phyloP scores from a whole-genome alignment of 2,888 invertebrate genomes.

The Koerneria pararmatus region DNA sequence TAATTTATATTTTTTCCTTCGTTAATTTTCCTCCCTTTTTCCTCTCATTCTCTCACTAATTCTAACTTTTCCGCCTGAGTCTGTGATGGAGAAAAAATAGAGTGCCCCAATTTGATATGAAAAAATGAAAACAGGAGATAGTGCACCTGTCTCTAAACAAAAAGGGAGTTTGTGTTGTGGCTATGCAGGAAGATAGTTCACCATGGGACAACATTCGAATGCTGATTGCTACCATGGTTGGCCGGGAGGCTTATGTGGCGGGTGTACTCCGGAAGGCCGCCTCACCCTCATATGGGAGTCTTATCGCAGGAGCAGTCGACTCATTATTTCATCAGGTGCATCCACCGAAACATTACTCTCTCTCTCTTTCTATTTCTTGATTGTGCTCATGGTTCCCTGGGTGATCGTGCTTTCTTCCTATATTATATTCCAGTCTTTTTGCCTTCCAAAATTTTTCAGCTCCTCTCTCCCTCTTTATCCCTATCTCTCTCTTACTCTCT shows the following conservation, averaged over 20 bases:
- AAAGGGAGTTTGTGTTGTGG: too few relatives aligned
- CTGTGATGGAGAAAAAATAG: too few relatives aligned
- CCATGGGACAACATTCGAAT: constrained; percentile 57
- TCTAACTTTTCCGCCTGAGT: constrained; percentile 17
- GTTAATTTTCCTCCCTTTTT: constrained; percentile 23
- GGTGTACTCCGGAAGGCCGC: constrained; percentile 52
- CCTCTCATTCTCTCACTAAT: constrained; percentile 21
- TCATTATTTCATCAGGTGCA: constrained; percentile 52
- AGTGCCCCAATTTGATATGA: too few relatives aligned
- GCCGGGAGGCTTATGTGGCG: constrained; percentile 45
- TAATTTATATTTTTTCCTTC: too few relatives aligned
- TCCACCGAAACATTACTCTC: constrained; percentile 6
- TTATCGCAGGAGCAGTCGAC: constrained; percentile 45
- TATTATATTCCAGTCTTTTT: constrained; percentile 1
- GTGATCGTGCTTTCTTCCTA: too few relatives aligned
- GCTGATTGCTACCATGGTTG: constrained; percentile 54
- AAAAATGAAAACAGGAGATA: too few relatives aligned
- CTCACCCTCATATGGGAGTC: constrained; percentile 47
- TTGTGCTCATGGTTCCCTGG: neutral
- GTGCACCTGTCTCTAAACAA: too few relatives aligned
- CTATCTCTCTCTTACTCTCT: constrained; percentile 13
- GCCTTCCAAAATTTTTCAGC: neutral
- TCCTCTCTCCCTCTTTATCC: constrained; percentile 26
- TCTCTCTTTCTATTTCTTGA: constrained; percentile 2
- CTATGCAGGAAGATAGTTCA: constrained; percentile 47